Conservation (phyloP, 2,113 vertebrate species). For the Petrocephalus microphthalmus region DNA sequence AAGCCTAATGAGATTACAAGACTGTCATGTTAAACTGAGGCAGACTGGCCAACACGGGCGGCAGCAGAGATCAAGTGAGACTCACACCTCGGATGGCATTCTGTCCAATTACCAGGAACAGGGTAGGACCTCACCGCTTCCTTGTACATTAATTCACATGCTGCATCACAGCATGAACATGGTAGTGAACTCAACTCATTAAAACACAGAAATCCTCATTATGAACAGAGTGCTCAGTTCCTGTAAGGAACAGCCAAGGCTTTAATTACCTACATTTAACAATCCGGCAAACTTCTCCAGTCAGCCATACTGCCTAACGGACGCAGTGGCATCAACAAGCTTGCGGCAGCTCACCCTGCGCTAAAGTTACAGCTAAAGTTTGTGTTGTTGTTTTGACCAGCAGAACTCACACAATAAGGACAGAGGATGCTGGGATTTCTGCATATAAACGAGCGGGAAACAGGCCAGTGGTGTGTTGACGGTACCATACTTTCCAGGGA, state of each 20-base stretch:
- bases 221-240: not conserved
- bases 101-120: not conserved
- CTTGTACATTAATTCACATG: not conserved
- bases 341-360: not conserved
- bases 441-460: not conserved
- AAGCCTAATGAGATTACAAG: not conserved
- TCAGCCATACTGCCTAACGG: not conserved
- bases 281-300: not conserved
- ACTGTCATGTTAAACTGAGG: not conserved
- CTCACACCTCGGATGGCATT: not conserved
- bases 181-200: not conserved
- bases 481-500: not conserved
- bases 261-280: not conserved
- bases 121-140: not conserved
- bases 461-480: not conserved
- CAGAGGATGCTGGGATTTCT: not conserved
- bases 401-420: not conserved
- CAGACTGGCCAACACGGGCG: too few relatives aligned
- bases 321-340: not conserved
- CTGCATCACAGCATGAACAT: not conserved
- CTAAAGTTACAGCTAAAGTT: not conserved
- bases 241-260: not conserved
- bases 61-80: not conserved
- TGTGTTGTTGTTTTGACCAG: not conserved
- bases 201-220: not conserved